These are phyloP conservation scores for Eurosta solidaginis DNA, from an alignment of 1,140 invertebrate species.

Conservation along the genomic window DNA sequence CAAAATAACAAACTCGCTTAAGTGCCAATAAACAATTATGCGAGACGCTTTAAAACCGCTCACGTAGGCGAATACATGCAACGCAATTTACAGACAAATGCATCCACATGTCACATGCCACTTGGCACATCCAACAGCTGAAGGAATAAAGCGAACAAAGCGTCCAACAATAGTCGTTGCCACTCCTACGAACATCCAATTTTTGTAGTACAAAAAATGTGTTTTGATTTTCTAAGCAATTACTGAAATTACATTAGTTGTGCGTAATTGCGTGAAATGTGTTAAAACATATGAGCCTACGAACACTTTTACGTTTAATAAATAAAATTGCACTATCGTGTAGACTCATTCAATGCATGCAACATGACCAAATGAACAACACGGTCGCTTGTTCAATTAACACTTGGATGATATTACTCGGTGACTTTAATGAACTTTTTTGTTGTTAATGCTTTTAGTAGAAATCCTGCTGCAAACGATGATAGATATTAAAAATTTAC, in stretches of 20 bases:
- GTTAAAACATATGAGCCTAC: background rate
- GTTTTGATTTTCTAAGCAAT: slow-evolving; percentile 54
- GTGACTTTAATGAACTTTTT: background rate
- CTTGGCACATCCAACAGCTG: slow-evolving; percentile 34
- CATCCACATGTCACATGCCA: slow-evolving; percentile 12
- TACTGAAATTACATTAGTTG: slow-evolving; percentile 57
- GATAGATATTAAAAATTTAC: slow-evolving; percentile 51
- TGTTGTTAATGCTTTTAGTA: background rate
- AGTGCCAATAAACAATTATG: slow-evolving; percentile 11
- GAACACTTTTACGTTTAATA: background rate
- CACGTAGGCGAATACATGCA: slow-evolving; percentile 23
- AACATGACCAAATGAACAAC: background rate
- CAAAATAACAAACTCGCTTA: background rate
- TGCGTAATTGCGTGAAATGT: slow-evolving; percentile 49
- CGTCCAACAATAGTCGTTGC: too few relatives aligned
- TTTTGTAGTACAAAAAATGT: slow-evolving; percentile 27
- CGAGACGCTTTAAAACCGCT: background rate
- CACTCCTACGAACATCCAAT: background rate
- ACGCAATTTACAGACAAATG: slow-evolving; percentile 5
- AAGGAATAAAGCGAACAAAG: too few relatives aligned
- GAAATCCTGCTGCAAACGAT: slow-evolving; percentile 26
- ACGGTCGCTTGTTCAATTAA: slow-evolving; percentile 31
- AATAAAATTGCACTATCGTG: background rate
- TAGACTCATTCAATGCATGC: background rate
- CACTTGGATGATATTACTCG: slow-evolving; percentile 11